Conservation (phyloP, 92 coral and sea anemone species). For the Micromussa lordhowensis region DNA sequence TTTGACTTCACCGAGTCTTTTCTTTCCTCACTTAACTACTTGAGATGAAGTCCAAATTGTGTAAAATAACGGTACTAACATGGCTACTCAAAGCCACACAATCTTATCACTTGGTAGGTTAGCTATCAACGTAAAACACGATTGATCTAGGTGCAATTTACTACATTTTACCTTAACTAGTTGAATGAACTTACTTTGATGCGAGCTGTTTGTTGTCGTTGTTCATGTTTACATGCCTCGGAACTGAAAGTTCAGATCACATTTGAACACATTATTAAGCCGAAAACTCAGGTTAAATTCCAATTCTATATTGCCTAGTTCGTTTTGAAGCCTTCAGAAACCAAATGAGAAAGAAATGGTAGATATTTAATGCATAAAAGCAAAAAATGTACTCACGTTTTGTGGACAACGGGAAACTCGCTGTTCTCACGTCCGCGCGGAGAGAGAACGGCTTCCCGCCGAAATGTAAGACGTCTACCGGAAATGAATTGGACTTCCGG, state of each 20-base stretch:
- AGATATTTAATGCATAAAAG: constrained; percentile 34
- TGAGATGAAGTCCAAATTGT: constrained; percentile 38
- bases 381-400: constrained; percentile 41
- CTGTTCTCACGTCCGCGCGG: constrained; percentile 50
- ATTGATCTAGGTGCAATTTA: no score
- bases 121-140: no score
- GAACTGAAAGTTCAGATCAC: no score
- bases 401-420: constrained; percentile 43
- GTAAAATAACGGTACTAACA: constrained; percentile 8
- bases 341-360: constrained; percentile 40
- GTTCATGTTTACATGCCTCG: no score
- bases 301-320: constrained; percentile 19
- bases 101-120: no score
- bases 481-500: not conserved
- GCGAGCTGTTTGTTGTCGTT: no score
- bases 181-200: no score
- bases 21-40: constrained; percentile 25
- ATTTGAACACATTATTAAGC: constrained; percentile 27
- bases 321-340: constrained; percentile 35
- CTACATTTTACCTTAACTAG: no score
- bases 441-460: constrained; percentile 36
- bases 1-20: not conserved
- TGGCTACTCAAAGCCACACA: constrained; percentile 30
- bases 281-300: constrained; percentile 31
- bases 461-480: constrained; percentile 36